These are phyloP conservation scores for Drosophila bocqueti DNA, from an alignment of 1,140 invertebrate species.

Conservation along the genomic window DNA sequence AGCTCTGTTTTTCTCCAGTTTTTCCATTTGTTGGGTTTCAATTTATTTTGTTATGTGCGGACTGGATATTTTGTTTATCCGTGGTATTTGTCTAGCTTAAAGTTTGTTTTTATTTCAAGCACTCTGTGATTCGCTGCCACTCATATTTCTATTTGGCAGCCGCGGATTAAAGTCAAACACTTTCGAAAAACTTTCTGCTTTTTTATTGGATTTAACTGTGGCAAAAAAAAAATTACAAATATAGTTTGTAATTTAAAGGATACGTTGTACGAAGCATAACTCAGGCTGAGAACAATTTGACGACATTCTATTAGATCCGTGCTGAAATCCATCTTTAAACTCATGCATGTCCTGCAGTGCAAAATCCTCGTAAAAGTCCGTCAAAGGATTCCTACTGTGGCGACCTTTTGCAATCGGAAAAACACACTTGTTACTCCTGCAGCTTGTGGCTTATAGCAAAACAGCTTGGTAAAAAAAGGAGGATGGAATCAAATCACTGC, in stretches of 20 bases:
- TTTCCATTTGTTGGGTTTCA: conserved; percentile 37
- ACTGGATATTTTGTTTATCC: conserved; percentile 32
- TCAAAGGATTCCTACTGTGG: conserved; percentile 28
- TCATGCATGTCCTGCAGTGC: background rate
- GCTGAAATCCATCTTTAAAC: background rate
- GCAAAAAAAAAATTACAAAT: background rate
- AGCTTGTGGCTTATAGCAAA: conserved; percentile 37
- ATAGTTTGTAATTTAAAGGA: background rate
- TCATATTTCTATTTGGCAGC: conserved; percentile 70
- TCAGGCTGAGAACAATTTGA: background rate
- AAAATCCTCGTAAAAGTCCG: background rate
- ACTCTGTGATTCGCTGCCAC: conserved; percentile 29
- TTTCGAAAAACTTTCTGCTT: conserved; percentile 7
- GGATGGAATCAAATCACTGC: conserved; percentile 66
- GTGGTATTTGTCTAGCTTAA: conserved; percentile 6
- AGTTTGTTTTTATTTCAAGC: conserved; percentile 16
- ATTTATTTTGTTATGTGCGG: conserved; percentile 64
- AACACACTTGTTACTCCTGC: conserved; percentile 63
- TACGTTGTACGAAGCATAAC: background rate
- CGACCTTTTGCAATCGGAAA: conserved; percentile 42
- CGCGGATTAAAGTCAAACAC: conserved; percentile 60
- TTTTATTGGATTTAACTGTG: conserved; percentile 9
- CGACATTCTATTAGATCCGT: background rate
- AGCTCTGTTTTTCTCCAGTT: conserved; percentile 23
- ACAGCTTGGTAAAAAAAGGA: conserved; percentile 33